phyloP scores from a whole-genome alignment of 2,797 vertebrate genomes.

The Sebastes melanostomus region DNA sequence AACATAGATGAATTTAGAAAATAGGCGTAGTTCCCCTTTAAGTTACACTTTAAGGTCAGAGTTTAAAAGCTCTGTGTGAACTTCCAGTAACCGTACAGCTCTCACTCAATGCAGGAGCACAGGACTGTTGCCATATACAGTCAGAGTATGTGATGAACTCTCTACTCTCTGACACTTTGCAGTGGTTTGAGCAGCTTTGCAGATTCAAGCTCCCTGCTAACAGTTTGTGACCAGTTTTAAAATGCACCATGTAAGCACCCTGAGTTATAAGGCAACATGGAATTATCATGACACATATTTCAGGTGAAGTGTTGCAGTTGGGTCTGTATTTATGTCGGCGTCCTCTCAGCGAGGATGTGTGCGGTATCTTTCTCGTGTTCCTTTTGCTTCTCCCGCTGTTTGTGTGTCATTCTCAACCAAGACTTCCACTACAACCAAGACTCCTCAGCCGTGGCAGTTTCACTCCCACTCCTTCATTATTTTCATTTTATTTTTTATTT shows the following conservation, averaged over 20 bases:
- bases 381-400: background rate
- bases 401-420: conserved; percentile 24
- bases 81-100: background rate
- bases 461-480: background rate
- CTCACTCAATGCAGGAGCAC: background rate
- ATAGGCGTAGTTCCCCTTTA: background rate
- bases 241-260: conserved; percentile 1
- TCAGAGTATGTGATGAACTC: background rate
- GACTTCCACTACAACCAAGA: conserved; percentile 47
- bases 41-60: background rate
- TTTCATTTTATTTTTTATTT: background rate
- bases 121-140: background rate
- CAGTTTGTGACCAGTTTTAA: conserved; percentile 1
- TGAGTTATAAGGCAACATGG: conserved; percentile 11
- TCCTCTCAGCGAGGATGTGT: conserved; percentile 43
- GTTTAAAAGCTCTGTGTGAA: background rate
- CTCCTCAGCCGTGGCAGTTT: conserved; percentile 48
- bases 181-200: background rate
- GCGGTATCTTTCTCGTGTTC: conserved; percentile 25
- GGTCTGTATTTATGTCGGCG: conserved; percentile 36
- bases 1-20: too few relatives aligned
- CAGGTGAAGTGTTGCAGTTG: conserved; percentile 62
- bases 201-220: conserved; percentile 11
- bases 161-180: background rate
- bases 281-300: conserved; percentile 50